Conservation (phyloP, 2,797 vertebrate genomes). For the Rhodeus uyekii region DNA sequence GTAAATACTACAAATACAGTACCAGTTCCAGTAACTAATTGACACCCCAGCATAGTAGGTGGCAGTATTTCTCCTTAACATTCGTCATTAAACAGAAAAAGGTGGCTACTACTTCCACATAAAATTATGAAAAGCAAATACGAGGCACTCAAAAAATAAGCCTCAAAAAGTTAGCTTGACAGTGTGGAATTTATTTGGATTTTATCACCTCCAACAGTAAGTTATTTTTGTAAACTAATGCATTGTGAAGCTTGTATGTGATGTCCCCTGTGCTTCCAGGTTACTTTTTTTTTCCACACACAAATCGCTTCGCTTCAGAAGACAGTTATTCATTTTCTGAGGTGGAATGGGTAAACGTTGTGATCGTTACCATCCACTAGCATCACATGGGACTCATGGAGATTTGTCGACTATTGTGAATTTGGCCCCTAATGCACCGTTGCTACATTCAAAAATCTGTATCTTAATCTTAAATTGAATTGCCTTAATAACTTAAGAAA, state of each 20-base stretch:
- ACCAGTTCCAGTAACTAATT: background rate
- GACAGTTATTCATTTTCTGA: background rate
- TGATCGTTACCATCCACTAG: background rate
- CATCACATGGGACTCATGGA: too few species aligned
- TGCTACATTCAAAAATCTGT: background rate
- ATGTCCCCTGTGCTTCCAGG: background rate
- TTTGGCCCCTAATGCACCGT: background rate
- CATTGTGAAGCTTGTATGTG: background rate
- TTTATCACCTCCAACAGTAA: background rate
- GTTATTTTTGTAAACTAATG: background rate
- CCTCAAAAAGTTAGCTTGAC: background rate
- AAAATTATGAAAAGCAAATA: background rate
- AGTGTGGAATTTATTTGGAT: background rate
- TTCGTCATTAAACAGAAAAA: background rate
- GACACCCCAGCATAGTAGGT: background rate
- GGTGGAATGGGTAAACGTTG: too few species aligned
- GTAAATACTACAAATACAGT: too few species aligned
- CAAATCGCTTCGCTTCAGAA: background rate
- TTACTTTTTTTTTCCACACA: background rate
- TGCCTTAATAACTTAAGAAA: background rate
- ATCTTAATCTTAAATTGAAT: background rate
- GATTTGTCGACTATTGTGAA: background rate
- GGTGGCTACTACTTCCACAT: background rate
- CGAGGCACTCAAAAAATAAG: background rate
- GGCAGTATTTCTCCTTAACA: background rate